These are phyloP conservation scores for Pachyrhynchus sulphureomaculatus DNA, from an alignment of 1,140 invertebrate genomes.

Conservation along the genomic window DNA sequence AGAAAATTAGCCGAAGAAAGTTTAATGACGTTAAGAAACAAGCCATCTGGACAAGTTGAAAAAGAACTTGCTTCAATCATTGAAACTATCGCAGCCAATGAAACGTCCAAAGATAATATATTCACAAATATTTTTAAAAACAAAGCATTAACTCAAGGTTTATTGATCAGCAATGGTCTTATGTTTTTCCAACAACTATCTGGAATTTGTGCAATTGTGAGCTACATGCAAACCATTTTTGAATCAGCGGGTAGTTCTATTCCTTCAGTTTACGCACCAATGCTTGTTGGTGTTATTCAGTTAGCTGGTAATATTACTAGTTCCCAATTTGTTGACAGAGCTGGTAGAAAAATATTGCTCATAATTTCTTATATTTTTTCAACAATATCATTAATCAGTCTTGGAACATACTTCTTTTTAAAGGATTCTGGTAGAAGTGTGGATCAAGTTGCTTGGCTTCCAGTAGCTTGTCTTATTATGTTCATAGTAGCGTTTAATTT, in stretches of 20 bases:
- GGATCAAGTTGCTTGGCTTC: constrained; percentile 38
- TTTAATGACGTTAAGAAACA: constrained; percentile 33
- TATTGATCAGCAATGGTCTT: constrained; percentile 69
- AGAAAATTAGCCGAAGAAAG: constrained; percentile 17
- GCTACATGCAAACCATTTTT: constrained; percentile 76
- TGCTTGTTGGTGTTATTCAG: constrained; percentile 29
- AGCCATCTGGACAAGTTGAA: constrained; percentile 52
- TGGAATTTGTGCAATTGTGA: constrained; percentile 80
- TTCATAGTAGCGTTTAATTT: constrained; percentile 40
- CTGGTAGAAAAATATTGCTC: constrained; percentile 43
- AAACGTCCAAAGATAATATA: constrained; percentile 35
- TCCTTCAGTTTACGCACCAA: constrained; percentile 38
- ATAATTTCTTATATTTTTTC: constrained; percentile 24
- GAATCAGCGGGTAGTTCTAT: constrained; percentile 59
- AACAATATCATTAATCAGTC: constrained; percentile 9
- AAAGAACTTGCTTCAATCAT: constrained; percentile 59
- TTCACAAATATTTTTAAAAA: constrained; percentile 58
- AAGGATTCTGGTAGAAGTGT: constrained; percentile 10
- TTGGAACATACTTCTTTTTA: constrained; percentile 34
- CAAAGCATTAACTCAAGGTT: constrained; percentile 59
- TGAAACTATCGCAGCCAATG: constrained; percentile 47
- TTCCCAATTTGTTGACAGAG: constrained; percentile 43
- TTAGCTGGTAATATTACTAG: constrained; percentile 14
- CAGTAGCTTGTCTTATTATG: constrained; percentile 36
- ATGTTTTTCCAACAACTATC: constrained; percentile 74